Conservation (phyloP, 1,140 invertebrate species). For the Meloidogyne chitwoodi region DNA sequence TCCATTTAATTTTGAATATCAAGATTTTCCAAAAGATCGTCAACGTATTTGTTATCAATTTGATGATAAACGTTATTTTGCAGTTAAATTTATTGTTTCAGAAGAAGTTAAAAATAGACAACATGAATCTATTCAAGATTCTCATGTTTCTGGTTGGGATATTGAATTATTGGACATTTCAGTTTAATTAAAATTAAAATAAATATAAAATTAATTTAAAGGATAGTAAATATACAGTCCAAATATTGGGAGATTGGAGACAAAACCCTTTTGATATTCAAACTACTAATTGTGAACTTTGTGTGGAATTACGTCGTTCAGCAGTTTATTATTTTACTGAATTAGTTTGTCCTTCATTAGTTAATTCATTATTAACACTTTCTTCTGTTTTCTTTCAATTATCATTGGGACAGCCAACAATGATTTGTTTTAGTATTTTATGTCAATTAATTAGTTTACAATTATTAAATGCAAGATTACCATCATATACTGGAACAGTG, state of each 20-base stretch:
- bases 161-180: constrained; percentile 47
- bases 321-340: constrained; percentile 57
- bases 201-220: neutral
- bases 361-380: constrained; percentile 51
- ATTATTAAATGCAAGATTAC: constrained; percentile 52
- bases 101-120: constrained; percentile 49
- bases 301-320: constrained; percentile 50
- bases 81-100: constrained; percentile 54
- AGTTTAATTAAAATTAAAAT: constrained; percentile 15
- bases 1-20: constrained; percentile 54
- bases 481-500: constrained; percentile 49
- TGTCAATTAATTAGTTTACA: constrained; percentile 48
- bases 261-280: constrained; percentile 58
- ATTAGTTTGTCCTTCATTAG: constrained; percentile 52
- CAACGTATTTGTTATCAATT: constrained; percentile 60
- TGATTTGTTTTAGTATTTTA: constrained; percentile 52
- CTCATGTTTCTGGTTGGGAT: constrained; percentile 55
- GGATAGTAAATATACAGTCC: constrained; percentile 57
- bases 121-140: constrained; percentile 51
- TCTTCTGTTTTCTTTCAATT: constrained; percentile 56
- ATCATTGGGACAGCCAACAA: constrained; percentile 43
- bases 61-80: constrained; percentile 59
- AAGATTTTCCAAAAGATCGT: constrained; percentile 55
- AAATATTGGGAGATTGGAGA: constrained; percentile 55
- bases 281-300: constrained; percentile 57